phyloP scores from a whole-genome alignment of 2,888 invertebrate species.

The Cryptocephalus primarius region DNA sequence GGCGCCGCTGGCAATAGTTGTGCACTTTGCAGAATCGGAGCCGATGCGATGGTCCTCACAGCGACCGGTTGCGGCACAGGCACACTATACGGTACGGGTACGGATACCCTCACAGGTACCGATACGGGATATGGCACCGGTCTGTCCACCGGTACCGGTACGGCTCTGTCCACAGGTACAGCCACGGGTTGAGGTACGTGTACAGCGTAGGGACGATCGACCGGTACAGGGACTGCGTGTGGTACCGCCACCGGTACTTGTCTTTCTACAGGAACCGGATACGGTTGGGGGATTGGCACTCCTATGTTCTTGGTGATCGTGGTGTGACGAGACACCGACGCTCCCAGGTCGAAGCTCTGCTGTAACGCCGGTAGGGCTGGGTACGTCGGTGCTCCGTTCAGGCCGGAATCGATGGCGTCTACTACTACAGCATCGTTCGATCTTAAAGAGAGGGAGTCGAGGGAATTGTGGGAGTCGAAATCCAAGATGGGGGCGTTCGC shows the following conservation, averaged over 20 bases:
- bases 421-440: no score
- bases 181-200: conserved; percentile 39
- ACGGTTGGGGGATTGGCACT: conserved; percentile 42
- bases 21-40: no score
- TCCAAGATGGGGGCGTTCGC: no score
- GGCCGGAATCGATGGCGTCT: no score
- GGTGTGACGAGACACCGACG: conserved; percentile 31
- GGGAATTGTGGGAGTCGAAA: no score
- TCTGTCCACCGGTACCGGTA: conserved; percentile 44
- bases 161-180: conserved; percentile 41
- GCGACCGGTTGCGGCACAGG: no score
- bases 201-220: conserved; percentile 35
- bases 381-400: no score
- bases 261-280: conserved; percentile 38
- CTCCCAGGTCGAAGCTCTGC: conserved; percentile 19
- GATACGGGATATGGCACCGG: conserved; percentile 32
- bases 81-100: conserved; percentile 7
- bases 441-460: no score
- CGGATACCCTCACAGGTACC: conserved; percentile 23
- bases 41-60: no score
- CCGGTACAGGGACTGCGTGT: conserved; percentile 25
- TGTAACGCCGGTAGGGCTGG: no score
- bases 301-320: conserved; percentile 39
- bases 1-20: no score
- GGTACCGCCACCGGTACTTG: conserved; percentile 31